Conservation (phyloP, 1,140 invertebrate species). For the Formica selysi region DNA sequence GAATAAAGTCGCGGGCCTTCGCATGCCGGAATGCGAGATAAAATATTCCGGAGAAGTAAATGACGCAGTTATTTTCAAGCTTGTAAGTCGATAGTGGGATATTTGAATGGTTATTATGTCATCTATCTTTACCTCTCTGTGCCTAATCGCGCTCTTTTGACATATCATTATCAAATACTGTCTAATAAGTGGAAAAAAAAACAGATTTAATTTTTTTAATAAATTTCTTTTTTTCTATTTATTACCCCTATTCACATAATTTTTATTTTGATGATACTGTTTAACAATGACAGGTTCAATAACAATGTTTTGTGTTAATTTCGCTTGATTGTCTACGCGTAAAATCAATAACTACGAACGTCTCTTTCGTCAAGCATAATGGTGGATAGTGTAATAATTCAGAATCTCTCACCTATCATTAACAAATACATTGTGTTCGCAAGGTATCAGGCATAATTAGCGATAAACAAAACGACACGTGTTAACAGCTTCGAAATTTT, state of each 20-base stretch:
- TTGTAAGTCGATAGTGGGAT: neutral
- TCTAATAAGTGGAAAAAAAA: neutral
- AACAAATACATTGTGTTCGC: conserved; percentile 55
- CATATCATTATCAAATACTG: neutral
- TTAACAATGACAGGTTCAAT: no score
- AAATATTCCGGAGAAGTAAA: conserved; percentile 29
- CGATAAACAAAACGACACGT: conserved; percentile 57
- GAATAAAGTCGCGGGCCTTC: conserved; percentile 61
- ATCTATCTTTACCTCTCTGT: neutral
- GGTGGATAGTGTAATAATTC: conserved; percentile 36
- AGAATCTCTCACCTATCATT: conserved; percentile 29
- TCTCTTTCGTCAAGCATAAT: conserved; percentile 44
- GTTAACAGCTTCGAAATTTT: conserved; percentile 59
- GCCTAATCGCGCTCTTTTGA: neutral
- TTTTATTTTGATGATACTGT: neutral
- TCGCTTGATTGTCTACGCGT: neutral
- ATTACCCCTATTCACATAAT: conserved; percentile 15
- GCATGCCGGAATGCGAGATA: conserved; percentile 14
- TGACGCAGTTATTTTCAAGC: conserved; percentile 32
- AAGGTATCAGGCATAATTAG: conserved; percentile 55
- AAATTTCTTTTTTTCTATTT: neutral
- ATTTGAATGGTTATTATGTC: neutral
- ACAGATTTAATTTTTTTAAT: neutral
- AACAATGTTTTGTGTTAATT: neutral
- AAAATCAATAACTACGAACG: conserved; percentile 27